A percentile compares a stretch with the other conserved stretches of the same genome.
Conservation (phyloP, 2,113 vertebrate genomes). For the Noturus placidus region DNA sequence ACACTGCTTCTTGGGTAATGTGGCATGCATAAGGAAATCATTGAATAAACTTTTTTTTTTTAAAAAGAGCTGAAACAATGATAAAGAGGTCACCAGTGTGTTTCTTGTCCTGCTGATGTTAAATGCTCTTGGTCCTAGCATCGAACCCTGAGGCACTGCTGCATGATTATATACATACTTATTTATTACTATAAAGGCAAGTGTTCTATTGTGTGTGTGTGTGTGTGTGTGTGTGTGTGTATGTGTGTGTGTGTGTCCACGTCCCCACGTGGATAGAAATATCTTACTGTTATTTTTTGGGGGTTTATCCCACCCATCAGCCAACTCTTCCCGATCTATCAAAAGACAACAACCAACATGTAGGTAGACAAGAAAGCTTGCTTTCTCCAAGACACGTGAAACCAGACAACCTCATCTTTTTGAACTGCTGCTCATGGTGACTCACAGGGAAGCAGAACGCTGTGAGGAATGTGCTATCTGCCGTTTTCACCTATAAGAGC, state of each 20-base stretch:
- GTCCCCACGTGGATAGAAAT: not conserved
- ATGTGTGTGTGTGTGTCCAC: not conserved
- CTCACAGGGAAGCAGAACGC: not conserved
- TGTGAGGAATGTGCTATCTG: not conserved
- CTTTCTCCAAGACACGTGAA: not conserved
- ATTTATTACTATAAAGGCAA: not conserved
- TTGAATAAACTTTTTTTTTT: not conserved
- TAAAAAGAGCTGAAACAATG: not conserved
- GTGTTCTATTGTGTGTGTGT: constrained; percentile 17
- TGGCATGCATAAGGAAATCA: not conserved
- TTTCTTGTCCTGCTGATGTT: not conserved
- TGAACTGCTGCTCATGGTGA: not conserved
- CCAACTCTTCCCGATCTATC: not conserved
- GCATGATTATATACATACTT: constrained; percentile 11
- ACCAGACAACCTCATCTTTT: not conserved
- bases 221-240: not conserved
- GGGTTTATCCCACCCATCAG: not conserved
- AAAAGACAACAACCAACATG: not conserved
- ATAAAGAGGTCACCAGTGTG: not conserved
- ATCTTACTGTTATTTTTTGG: not conserved
- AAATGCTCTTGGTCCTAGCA: not conserved
- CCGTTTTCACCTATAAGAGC: not conserved
- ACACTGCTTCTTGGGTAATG: not conserved
- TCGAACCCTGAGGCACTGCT: not conserved
- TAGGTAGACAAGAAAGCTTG: not conserved